These are phyloP conservation scores for Macaria notata DNA, from an alignment of 2,888 invertebrate genomes.

Conservation along the genomic window DNA sequence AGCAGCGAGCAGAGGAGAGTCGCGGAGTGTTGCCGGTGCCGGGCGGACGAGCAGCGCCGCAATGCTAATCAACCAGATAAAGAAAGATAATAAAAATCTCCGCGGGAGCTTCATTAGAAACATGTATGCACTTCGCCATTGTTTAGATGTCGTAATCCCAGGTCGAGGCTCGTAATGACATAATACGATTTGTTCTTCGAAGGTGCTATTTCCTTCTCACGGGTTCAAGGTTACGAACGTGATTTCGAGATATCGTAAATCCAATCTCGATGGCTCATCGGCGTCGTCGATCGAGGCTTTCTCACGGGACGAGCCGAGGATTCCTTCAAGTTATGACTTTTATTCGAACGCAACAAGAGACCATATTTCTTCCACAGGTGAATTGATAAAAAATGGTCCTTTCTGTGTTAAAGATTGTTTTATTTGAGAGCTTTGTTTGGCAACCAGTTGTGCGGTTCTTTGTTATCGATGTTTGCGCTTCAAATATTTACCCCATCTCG, in stretches of 20 bases:
- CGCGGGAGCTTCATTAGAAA: not conserved
- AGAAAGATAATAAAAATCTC: not conserved
- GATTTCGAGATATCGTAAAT: slow-evolving; percentile 76
- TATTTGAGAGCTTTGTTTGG: slow-evolving; percentile 70
- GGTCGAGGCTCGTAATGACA: slow-evolving; percentile 7
- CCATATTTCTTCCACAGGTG: slow-evolving; percentile 38
- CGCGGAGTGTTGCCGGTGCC: slow-evolving; percentile 14
- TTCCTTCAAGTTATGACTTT: slow-evolving; percentile 26
- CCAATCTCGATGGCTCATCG: slow-evolving; percentile 68
- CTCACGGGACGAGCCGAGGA: slow-evolving; percentile 58
- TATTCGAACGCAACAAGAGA: slow-evolving; percentile 39
- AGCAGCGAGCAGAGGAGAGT: slow-evolving; percentile 23
- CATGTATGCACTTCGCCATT: not conserved
- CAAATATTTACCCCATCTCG: slow-evolving; percentile 65
- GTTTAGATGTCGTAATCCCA: slow-evolving; percentile 1
- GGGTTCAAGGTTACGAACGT: slow-evolving; percentile 75
- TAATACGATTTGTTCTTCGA: slow-evolving; percentile 8
- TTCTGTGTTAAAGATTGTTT: slow-evolving; percentile 54
- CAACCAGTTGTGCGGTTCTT: slow-evolving; percentile 69
- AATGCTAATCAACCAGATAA: slow-evolving; percentile 17
- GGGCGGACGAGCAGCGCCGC: slow-evolving; percentile 20
- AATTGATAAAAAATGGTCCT: slow-evolving; percentile 40
- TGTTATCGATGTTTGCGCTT: slow-evolving; percentile 69
- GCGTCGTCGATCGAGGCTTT: slow-evolving; percentile 60
- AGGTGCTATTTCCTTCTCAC: slow-evolving; percentile 66